Evolutionary conservation across 1,140 invertebrate genomes (phyloP).

Genomic region (Dinothrombium tinctorium): DNA sequence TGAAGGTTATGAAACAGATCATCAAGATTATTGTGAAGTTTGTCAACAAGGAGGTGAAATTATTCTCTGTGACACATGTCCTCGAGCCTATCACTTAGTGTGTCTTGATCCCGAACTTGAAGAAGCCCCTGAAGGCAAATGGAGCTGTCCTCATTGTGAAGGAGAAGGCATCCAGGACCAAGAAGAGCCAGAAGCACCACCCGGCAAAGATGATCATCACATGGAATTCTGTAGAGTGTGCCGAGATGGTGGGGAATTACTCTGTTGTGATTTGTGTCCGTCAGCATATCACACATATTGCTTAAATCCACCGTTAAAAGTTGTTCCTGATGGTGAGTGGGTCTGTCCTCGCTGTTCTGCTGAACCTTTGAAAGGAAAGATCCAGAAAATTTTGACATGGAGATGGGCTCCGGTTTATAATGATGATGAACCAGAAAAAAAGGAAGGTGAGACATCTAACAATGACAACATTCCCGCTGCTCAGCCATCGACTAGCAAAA

Average conservation of each 20-base stretch:
- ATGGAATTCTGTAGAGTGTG: slow-evolving; percentile 94
- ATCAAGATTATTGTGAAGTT: slow-evolving; percentile 99
- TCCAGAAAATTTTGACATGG: slow-evolving; percentile 92
- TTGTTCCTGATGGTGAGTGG: slow-evolving; percentile 92
- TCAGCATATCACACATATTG: slow-evolving; percentile 95
- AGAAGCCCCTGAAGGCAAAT: slow-evolving; percentile 93
- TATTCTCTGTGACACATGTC: slow-evolving; percentile 97
- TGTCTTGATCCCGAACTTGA: slow-evolving; percentile 95
- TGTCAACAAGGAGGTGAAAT: slow-evolving; percentile 99
- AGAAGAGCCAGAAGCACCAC: slow-evolving; percentile 32
- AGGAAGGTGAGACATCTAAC: not conserved
- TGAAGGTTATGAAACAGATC: slow-evolving; percentile 66
- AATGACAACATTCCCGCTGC: not conserved
- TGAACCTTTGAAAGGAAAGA: slow-evolving; percentile 55
- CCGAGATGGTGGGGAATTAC: slow-evolving; percentile 87
- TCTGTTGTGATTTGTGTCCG: slow-evolving; percentile 93
- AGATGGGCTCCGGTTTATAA: slow-evolving; percentile 28
- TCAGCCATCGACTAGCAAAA: slow-evolving; percentile 12
- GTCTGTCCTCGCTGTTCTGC: slow-evolving; percentile 83
- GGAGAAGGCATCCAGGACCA: slow-evolving; percentile 57
- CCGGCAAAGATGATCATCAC: slow-evolving; percentile 40
- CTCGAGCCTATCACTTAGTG: slow-evolving; percentile 89
- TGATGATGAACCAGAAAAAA: slow-evolving; percentile 2
- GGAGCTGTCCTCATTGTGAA: slow-evolving; percentile 91
- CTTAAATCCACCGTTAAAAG: slow-evolving; percentile 74